These are phyloP conservation scores for Acanthiza pusilla DNA, from an alignment of 2,797 vertebrate species.

Conservation along the genomic window DNA sequence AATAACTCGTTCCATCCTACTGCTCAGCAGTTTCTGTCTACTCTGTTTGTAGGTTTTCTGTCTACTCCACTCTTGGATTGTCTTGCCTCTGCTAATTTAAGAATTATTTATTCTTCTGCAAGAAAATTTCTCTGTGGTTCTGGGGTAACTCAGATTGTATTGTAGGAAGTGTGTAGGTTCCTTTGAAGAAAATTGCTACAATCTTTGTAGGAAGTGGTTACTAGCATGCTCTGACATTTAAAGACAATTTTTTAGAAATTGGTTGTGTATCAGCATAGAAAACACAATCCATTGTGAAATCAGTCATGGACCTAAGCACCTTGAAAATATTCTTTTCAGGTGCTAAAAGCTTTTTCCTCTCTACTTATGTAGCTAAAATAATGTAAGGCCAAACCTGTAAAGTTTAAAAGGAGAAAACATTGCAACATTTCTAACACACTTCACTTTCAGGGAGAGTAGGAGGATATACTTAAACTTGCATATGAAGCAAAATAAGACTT, in stretches of 20 bases:
- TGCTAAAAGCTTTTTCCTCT: fast-evolving
- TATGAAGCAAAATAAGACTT: not conserved
- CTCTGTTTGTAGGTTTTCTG: not conserved
- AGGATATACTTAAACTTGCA: not conserved
- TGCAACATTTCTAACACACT: not conserved
- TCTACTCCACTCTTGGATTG: not conserved
- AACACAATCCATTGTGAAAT: not conserved
- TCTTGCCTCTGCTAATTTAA: not conserved
- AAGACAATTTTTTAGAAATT: not conserved
- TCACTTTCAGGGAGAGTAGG: not conserved
- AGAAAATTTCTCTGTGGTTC: not conserved
- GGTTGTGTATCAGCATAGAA: not conserved
- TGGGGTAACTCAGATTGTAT: not conserved
- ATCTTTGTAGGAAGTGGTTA: not conserved
- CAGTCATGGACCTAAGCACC: not conserved
- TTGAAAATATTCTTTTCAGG: not conserved
- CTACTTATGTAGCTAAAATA: not conserved
- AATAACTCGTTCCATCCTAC: not conserved
- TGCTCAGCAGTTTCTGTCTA: not conserved
- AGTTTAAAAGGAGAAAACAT: not conserved
- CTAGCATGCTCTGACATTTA: not conserved
- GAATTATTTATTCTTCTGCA: not conserved
- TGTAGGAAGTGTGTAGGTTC: not conserved
- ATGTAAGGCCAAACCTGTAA: not conserved
- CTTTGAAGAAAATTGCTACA: not conserved